Conservation (phyloP, 2,797 vertebrate genomes). For the Aselliscus stoliczkanus region DNA sequence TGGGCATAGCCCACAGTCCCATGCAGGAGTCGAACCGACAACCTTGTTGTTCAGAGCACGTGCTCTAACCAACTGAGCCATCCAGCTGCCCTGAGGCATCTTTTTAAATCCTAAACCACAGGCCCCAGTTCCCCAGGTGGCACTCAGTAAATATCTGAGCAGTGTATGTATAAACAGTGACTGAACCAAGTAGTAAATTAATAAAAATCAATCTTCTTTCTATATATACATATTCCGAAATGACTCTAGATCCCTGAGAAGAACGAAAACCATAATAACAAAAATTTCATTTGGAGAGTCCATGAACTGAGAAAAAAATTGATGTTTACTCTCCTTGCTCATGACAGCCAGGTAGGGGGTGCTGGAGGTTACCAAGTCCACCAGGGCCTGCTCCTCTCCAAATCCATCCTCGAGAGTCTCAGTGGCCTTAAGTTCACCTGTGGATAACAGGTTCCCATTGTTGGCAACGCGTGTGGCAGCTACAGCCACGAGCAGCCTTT, state of each 20-base stretch:
- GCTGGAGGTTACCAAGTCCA: neutral
- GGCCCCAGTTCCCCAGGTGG: no score
- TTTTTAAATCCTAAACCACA: neutral
- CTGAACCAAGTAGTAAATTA: neutral
- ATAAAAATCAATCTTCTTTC: neutral
- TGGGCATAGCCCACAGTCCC: no score
- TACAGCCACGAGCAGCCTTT: neutral
- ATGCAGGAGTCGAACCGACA: no score
- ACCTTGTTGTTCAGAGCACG: no score
- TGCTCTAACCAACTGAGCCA: no score
- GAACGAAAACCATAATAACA: neutral
- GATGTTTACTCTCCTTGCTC: neutral
- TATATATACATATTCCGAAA: neutral
- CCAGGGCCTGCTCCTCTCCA: neutral
- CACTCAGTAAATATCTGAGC: neutral
- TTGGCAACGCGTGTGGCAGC: fast-evolving
- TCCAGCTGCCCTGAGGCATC: no score
- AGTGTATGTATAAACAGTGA: neutral
- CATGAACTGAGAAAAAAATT: neutral
- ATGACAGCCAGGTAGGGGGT: neutral
- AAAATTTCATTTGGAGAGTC: neutral
- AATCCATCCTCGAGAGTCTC: neutral
- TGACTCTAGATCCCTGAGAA: neutral
- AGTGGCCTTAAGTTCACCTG: neutral
- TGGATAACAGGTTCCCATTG: fast-evolving